Evolutionary conservation across 2,113 vertebrate genomes (phyloP), one percentile per base, ranked within the genome.

Genomic region (Lanius ludovicianus): DNA sequence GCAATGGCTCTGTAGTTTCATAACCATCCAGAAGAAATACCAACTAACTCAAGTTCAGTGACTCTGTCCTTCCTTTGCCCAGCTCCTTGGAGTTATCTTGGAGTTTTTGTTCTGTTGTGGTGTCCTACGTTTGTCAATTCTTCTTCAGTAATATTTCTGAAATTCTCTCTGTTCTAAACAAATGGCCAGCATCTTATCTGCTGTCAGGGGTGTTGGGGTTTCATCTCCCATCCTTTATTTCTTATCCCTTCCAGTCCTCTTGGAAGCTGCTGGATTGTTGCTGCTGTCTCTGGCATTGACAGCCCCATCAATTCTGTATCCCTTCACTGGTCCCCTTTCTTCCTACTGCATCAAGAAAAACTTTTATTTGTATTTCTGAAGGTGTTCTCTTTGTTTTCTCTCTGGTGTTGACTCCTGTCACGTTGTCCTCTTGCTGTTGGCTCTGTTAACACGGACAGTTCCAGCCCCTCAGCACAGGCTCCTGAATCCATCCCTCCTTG

Each of bases 171-270:
- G 70, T 77, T 20, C 76, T 23, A 30, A 83, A 92, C 39, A 92
- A 91, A 78, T 9, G 27, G 27, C 55, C 79, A 67, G 13, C 64
- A 86, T 47, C 79, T 93, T 92, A 89, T 90, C 90, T 91, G 42
- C 30, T 27, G 5, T 86, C 88, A 28, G 53, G 55, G 53, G 64
- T 86, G 44, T 8, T 62, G 55, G 59, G 70, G 28, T 86, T 86
- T 80, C 84, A 28, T 71, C 69, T 89, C 68, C 90, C 42, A 39
- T 88, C 67, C 55, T 80, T 93, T 90, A 90, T 93, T 90, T 96
- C 70, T 87, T 13, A 67, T 96, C 84, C 59, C 42, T 80, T 49
- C 41, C 57, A 57, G n/a, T 73, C 46, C 50, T 56, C 24, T 64
- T 49, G 62, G 85, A 92, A 86, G 79, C 65, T 86, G 55, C 50